Percentiles rank a stretch among this genome's conserved stretches.
Conservation (phyloP, 2,113 vertebrate species). For the Oceanodroma tethys region DNA sequence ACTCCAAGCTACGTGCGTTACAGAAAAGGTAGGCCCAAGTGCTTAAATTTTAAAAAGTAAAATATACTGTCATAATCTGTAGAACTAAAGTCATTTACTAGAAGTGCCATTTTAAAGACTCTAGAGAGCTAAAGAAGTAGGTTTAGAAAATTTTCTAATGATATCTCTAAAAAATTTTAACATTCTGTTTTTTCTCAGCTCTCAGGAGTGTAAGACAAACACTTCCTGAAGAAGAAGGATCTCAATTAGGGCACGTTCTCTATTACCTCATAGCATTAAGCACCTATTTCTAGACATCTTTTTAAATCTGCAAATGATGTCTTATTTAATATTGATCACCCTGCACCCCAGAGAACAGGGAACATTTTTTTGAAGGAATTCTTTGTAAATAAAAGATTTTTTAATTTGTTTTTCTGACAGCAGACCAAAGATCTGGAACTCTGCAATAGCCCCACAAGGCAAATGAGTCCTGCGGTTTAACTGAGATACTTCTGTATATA, state of each 20-base stretch:
- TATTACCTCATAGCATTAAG: not conserved
- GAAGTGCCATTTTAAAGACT: not conserved
- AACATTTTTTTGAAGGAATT: not conserved
- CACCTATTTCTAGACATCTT: not conserved
- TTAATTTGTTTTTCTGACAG: not conserved
- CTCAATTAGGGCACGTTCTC: not conserved
- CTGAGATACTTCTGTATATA: not conserved
- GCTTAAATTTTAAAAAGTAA: not conserved
- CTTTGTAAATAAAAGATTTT: not conserved
- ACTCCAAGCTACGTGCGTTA: fast-evolving
- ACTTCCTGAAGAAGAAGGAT: not conserved
- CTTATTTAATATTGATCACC: not conserved
- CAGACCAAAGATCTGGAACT: not conserved
- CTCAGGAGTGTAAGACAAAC: not conserved
- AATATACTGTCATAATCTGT: not conserved
- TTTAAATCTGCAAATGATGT: not conserved
- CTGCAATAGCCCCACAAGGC: not conserved
- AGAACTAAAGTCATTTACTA: not conserved
- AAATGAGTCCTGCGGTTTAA: not conserved
- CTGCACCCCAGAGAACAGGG: not conserved
- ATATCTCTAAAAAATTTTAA: not conserved
- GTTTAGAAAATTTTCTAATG: not conserved
- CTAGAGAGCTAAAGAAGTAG: not conserved
- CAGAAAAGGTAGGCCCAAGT: not conserved
- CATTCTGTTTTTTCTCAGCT: not conserved